A percentile compares a stretch with the other conserved stretches of the same genome.
Conservation (phyloP, 1,140 invertebrate genomes). For the Zaprionus lachaisei region DNA sequence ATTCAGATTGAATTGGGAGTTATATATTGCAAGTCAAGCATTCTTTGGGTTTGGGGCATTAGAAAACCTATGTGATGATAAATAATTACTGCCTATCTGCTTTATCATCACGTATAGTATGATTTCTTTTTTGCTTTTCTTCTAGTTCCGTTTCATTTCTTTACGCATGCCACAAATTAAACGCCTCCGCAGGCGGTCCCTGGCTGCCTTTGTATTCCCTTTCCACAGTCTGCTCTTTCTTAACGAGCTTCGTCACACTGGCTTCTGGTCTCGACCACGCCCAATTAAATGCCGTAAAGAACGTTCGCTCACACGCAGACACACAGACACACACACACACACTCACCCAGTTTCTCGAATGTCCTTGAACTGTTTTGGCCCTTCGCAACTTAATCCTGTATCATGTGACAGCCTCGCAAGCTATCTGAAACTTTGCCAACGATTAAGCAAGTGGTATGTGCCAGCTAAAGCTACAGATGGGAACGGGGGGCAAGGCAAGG, state of each 20-base stretch:
- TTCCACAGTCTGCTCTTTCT: constrained; percentile 28
- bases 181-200: constrained; percentile 51
- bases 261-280: constrained; percentile 34
- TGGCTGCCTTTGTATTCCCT: constrained; percentile 1
- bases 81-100: neutral
- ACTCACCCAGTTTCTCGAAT: constrained; percentile 25
- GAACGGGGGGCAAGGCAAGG: neutral
- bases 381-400: constrained; percentile 64
- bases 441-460: constrained; percentile 33
- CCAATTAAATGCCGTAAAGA: constrained; percentile 47
- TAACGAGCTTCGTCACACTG: constrained; percentile 40
- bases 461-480: neutral
- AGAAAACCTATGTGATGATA: neutral
- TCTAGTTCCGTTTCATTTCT: neutral
- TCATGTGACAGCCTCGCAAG: constrained; percentile 36
- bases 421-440: constrained; percentile 50
- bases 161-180: constrained; percentile 30
- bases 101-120: neutral
- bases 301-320: constrained; percentile 5
- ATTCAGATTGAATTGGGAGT: neutral
- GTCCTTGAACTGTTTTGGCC: constrained; percentile 65
- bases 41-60: neutral
- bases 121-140: neutral
- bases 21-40: too few species aligned
- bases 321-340: constrained; percentile 11